These are phyloP conservation scores for Pheosia gnoma DNA, from an alignment of 2,888 invertebrate genomes.

Conservation along the genomic window DNA sequence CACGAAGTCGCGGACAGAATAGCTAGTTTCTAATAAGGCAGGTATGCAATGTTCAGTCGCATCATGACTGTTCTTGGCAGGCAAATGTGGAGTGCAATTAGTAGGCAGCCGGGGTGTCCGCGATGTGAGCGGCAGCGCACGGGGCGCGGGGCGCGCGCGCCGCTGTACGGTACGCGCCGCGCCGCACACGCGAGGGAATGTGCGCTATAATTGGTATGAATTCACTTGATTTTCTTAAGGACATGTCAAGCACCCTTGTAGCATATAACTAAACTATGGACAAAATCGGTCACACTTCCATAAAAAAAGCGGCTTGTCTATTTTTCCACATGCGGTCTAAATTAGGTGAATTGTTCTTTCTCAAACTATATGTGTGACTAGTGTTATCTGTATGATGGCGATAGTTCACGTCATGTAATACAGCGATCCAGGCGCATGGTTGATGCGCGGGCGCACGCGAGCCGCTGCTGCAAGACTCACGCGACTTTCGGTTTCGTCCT, in stretches of 20 bases:
- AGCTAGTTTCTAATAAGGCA: background rate
- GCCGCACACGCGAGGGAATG: slow-evolving; percentile 7
- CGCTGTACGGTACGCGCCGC: slow-evolving; percentile 1
- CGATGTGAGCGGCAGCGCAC: background rate
- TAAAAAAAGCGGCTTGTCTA: no score
- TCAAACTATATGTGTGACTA: no score
- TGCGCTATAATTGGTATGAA: background rate
- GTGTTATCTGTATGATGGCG: no score
- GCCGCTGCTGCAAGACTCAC: background rate
- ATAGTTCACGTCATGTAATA: no score
- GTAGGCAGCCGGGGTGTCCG: background rate
- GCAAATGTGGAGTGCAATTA: slow-evolving; percentile 2
- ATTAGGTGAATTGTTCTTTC: no score
- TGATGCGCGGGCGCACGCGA: background rate
- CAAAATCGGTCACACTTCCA: no score
- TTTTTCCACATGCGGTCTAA: background rate
- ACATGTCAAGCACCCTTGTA: background rate
- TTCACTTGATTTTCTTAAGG: background rate
- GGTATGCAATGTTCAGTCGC: background rate
- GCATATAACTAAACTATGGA: background rate
- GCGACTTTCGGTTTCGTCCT: background rate
- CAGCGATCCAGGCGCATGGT: background rate
- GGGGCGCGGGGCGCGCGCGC: background rate
- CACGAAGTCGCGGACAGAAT: no score
- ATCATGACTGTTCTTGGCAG: background rate